Conservation (phyloP, 2,113 vertebrate species). For the Proteles cristata region DNA sequence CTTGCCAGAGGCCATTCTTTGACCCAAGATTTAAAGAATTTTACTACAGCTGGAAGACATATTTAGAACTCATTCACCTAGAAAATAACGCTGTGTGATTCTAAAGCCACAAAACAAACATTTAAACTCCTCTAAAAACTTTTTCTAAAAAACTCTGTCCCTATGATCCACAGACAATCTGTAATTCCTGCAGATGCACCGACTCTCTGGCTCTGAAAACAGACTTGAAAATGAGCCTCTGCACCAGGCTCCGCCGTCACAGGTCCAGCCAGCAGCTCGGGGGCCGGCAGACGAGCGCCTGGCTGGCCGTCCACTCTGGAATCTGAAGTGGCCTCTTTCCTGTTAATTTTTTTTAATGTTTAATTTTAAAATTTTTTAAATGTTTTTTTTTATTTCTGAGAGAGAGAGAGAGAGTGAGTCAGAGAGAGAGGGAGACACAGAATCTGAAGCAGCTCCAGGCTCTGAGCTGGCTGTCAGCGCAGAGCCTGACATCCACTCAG, state of each 20-base stretch:
- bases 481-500: too few species aligned
- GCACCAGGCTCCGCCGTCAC: fast-evolving
- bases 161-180: fast-evolving
- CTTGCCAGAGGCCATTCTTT: background rate
- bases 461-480: too few species aligned
- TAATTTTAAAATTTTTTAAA: too few species aligned
- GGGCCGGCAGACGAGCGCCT: background rate
- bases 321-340: too few species aligned
- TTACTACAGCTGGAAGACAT: background rate
- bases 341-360: too few species aligned
- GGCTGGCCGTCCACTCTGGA: background rate
- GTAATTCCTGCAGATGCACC: background rate
- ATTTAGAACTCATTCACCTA: background rate
- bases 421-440: too few species aligned
- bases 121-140: background rate
- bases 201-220: fast-evolving
- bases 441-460: too few species aligned
- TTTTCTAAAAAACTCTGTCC: background rate
- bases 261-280: fast-evolving
- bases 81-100: background rate
- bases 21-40: background rate
- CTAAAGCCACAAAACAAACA: background rate
- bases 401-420: too few species aligned
- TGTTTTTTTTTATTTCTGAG: background rate
- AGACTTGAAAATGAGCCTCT: fast-evolving